Conservation (phyloP, 2,113 vertebrate genomes). For the Octodon degus region DNA sequence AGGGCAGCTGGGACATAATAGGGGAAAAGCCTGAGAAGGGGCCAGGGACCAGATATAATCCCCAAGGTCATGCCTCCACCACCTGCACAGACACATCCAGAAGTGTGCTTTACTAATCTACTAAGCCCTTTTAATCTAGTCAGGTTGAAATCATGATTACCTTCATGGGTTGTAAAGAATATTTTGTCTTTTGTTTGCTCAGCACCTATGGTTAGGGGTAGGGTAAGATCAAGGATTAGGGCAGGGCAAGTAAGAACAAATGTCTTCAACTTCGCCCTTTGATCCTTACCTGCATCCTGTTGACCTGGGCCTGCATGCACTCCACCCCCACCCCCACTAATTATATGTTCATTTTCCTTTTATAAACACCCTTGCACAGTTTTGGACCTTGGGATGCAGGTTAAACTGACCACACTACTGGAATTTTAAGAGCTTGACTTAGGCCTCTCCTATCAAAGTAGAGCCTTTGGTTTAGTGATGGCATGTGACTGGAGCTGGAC, state of each 20-base stretch:
- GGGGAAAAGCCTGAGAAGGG: background rate
- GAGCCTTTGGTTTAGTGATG: background rate
- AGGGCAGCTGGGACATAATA: background rate
- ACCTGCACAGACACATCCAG: background rate
- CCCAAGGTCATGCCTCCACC: background rate
- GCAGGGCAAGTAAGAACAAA: background rate
- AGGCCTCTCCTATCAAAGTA: background rate
- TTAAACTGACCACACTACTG: background rate
- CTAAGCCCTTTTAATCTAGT: background rate
- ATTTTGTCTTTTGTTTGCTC: conserved; percentile 54
- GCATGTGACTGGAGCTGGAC: background rate
- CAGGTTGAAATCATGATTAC: background rate
- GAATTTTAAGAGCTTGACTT: background rate
- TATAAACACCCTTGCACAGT: background rate
- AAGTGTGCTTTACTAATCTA: background rate
- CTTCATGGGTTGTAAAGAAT: background rate
- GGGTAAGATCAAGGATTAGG: background rate
- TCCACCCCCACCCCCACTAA: background rate
- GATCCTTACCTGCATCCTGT: background rate
- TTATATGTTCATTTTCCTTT: background rate
- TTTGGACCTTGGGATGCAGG: background rate
- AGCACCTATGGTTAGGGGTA: background rate
- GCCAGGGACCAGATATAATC: background rate
- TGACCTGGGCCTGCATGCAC: background rate
- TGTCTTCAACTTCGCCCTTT: background rate